These are phyloP conservation scores for Epirrita christyi DNA, from an alignment of 2,888 invertebrate genomes.

Conservation along the genomic window DNA sequence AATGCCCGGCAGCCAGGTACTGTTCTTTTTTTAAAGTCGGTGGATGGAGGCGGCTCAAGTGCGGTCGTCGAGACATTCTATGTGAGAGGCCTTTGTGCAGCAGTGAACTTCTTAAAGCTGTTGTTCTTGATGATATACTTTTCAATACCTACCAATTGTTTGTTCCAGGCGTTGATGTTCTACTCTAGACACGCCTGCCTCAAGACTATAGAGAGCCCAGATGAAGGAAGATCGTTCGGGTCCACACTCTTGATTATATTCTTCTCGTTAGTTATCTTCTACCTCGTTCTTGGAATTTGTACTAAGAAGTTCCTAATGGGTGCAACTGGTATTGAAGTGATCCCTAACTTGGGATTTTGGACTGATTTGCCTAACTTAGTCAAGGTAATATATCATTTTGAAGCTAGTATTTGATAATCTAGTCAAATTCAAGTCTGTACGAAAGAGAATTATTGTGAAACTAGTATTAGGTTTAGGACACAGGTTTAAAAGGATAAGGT, in stretches of 20 bases:
- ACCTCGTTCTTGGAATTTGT: conserved; percentile 87
- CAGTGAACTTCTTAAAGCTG: too few species aligned
- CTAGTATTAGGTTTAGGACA: too few species aligned
- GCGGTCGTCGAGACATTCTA: too few species aligned
- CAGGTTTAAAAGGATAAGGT: too few species aligned
- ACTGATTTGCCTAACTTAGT: conserved; percentile 87
- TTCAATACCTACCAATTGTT: neutral
- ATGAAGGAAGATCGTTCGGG: conserved; percentile 82
- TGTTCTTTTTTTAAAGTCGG: too few species aligned
- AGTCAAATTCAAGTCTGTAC: too few species aligned
- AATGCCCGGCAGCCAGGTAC: too few species aligned
- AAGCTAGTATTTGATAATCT: too few species aligned
- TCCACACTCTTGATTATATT: conserved; percentile 87
- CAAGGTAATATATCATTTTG: conserved; percentile 82
- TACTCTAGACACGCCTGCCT: conserved; percentile 81
- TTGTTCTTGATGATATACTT: too few species aligned
- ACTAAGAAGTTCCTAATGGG: conserved; percentile 88
- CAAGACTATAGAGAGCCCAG: conserved; percentile 53
- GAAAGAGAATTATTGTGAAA: too few species aligned
- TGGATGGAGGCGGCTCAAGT: too few species aligned
- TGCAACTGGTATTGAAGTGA: conserved; percentile 88
- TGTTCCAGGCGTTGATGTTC: conserved; percentile 78
- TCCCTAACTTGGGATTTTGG: conserved; percentile 92
- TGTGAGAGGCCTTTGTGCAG: too few species aligned
- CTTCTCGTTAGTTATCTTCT: conserved; percentile 83